Evolutionary conservation across 2,888 invertebrate species (phyloP).

Genomic region (Meganola albula): DNA sequence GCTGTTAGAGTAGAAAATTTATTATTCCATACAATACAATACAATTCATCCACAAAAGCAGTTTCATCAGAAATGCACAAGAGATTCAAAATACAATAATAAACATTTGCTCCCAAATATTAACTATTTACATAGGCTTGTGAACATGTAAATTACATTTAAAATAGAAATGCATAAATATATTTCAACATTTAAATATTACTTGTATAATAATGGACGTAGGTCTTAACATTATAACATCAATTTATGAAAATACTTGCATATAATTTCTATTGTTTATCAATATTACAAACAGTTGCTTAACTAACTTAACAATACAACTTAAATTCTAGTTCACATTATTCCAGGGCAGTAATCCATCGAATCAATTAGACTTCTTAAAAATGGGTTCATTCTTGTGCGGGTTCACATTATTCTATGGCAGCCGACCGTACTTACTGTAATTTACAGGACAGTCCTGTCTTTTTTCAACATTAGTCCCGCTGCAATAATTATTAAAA

Average conservation of each 20-base stretch:
- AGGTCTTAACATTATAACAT: constrained; percentile 47
- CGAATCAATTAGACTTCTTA: too few species aligned
- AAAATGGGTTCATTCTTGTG: too few species aligned
- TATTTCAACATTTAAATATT: constrained; percentile 39
- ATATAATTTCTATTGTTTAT: constrained; percentile 37
- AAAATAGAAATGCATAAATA: constrained; percentile 58
- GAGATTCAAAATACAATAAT: constrained; percentile 64
- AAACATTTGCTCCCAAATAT: constrained; percentile 56
- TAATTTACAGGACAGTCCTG: too few species aligned
- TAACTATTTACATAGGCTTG: constrained; percentile 52
- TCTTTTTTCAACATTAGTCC: too few species aligned
- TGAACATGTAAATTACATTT: constrained; percentile 46
- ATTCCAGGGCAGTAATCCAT: too few species aligned
- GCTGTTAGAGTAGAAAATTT: constrained; percentile 56
- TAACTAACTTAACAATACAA: constrained; percentile 66
- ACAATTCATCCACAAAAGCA: constrained; percentile 67
- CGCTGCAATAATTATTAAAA: too few species aligned
- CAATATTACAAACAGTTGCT: constrained; percentile 59
- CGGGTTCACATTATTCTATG: too few species aligned
- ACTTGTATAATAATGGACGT: constrained; percentile 70
- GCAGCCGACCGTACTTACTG: too few species aligned
- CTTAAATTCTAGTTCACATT: constrained; percentile 38
- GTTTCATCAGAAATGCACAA: constrained; percentile 63
- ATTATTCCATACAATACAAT: constrained; percentile 51
- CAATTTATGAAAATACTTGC: constrained; percentile 59